Percentiles rank a stretch among this genome's conserved stretches.
Conservation (phyloP, 2,797 vertebrate species). For the Phalloptychus januarius region DNA sequence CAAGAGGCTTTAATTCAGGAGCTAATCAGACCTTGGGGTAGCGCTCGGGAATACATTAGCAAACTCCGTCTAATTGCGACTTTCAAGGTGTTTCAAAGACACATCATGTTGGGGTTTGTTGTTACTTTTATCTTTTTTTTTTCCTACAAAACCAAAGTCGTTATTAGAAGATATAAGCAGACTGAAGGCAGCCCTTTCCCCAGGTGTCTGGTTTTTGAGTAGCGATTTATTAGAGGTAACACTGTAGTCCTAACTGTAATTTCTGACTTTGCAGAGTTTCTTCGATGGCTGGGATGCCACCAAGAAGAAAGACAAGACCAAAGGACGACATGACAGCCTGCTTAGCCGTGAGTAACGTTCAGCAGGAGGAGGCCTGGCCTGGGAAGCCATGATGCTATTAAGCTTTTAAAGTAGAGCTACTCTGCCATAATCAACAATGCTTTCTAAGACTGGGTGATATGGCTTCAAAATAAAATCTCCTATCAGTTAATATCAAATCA, state of each 20-base stretch:
- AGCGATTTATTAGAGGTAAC: background rate
- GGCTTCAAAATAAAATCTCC: no score
- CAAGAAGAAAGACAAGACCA: slow-evolving; percentile 95
- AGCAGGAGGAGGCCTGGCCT: background rate
- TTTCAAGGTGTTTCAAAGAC: slow-evolving; percentile 18
- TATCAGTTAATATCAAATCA: no score
- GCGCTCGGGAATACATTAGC: slow-evolving; percentile 23
- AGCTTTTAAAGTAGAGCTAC: slow-evolving; percentile 2
- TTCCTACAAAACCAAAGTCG: background rate
- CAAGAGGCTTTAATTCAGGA: slow-evolving; percentile 30
- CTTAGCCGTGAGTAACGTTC: slow-evolving; percentile 74
- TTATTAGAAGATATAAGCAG: background rate
- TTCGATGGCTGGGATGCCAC: slow-evolving; percentile 95
- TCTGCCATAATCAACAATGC: slow-evolving; percentile 6
- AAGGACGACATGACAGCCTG: slow-evolving; percentile 84
- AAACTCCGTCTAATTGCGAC: slow-evolving; percentile 4
- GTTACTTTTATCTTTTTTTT: background rate
- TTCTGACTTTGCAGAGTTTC: slow-evolving; percentile 85
- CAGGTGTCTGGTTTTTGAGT: background rate
- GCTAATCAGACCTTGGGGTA: slow-evolving; percentile 44
- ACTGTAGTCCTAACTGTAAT: background rate
- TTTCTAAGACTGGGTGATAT: no score
- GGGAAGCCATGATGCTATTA: slow-evolving; percentile 7
- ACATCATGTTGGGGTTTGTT: background rate
- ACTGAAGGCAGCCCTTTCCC: background rate